Percentiles rank a stretch among this genome's conserved stretches.
Evolutionary conservation across 2,797 vertebrate genomes (phyloP).

Genomic region (Falco novaeseelandiae): DNA sequence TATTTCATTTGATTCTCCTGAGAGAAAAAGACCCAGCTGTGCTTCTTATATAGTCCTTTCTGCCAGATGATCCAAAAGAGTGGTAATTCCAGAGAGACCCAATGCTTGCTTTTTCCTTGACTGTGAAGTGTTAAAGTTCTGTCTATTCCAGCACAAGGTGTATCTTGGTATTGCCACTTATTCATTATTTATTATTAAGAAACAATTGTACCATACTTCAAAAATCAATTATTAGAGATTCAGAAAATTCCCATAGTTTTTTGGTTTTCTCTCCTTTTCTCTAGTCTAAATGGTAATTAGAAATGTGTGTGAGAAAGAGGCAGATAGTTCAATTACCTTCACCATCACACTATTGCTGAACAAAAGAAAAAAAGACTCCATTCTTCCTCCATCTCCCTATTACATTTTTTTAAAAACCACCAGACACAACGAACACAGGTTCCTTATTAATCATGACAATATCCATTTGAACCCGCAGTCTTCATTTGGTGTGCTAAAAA

Average conservation of each 20-base stretch:
- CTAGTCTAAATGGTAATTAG: neutral
- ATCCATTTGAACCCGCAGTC: neutral
- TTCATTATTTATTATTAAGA: neutral
- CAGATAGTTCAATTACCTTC: neutral
- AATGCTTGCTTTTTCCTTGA: neutral
- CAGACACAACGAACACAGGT: neutral
- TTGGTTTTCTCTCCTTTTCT: neutral
- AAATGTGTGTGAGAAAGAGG: neutral
- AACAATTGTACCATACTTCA: neutral
- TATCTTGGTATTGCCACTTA: neutral
- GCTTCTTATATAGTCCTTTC: constrained; percentile 1
- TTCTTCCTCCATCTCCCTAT: neutral
- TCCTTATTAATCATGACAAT: neutral
- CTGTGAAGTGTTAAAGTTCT: neutral
- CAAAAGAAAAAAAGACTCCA: neutral
- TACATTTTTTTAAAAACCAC: neutral
- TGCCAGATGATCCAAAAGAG: constrained; percentile 68
- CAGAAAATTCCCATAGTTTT: neutral
- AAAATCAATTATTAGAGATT: neutral
- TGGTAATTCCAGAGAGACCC: constrained; percentile 36
- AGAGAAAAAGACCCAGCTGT: constrained; percentile 68
- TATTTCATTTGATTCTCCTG: constrained; percentile 55
- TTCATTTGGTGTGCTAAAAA: neutral
- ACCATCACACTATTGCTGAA: neutral
- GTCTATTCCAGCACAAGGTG: neutral